Percentiles rank a stretch among this genome's conserved stretches.
Conservation (phyloP, 1,140 invertebrate species). For the Acromyrmex heyeri region DNA sequence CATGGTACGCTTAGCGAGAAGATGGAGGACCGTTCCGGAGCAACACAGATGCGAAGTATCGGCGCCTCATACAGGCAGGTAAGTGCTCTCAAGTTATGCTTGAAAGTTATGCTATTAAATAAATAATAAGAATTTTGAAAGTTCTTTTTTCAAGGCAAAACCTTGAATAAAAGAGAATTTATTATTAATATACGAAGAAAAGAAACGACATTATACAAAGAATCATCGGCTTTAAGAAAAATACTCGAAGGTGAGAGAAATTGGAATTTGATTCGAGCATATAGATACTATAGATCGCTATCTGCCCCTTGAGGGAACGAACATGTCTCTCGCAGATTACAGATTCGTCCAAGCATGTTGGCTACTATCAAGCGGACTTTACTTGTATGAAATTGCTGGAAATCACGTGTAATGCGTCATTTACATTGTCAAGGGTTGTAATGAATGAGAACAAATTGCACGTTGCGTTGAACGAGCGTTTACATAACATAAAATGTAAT, state of each 20-base stretch:
- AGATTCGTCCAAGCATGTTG: conserved; percentile 31
- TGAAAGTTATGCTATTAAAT: background rate
- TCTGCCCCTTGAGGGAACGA: background rate
- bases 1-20: conserved; percentile 95
- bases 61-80: conserved; percentile 91
- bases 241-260: background rate
- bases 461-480: background rate
- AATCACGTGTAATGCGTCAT: conserved; percentile 24
- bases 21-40: conserved; percentile 95
- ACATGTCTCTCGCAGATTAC: conserved; percentile 44
- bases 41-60: conserved; percentile 94
- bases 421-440: conserved; percentile 28
- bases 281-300: conserved; percentile 12
- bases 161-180: too few species aligned
- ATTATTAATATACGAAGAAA: background rate
- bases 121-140: conserved; percentile 14
- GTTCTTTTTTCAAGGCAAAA: background rate
- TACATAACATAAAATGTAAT: conserved; percentile 9
- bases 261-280: conserved; percentile 20
- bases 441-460: conserved; percentile 7
- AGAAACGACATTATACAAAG: background rate
- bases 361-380: conserved; percentile 25
- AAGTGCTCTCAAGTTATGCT: conserved; percentile 52
- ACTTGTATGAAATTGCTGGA: conserved; percentile 43
- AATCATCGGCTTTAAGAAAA: background rate